Conservation (phyloP, 2,113 vertebrate genomes). For the Casuarius casuarius region DNA sequence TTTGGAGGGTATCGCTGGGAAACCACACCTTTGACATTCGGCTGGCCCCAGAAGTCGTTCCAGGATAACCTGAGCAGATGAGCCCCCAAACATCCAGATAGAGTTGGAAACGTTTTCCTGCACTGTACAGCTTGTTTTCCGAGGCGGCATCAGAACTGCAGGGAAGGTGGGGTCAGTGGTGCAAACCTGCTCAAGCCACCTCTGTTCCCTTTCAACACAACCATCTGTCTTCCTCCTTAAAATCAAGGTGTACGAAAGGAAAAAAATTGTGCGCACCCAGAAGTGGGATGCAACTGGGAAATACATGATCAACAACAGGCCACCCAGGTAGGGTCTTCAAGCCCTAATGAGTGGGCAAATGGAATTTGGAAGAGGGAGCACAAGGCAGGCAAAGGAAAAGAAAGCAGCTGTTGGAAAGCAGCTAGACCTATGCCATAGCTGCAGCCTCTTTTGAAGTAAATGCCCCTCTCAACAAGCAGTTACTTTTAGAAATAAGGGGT, state of each 20-base stretch:
- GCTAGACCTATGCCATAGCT: neutral
- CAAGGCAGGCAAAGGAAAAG: neutral
- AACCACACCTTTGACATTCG: rapidly evolving
- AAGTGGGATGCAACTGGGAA: neutral
- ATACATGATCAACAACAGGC: neutral
- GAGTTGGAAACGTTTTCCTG: neutral
- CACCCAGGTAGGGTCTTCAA: neutral
- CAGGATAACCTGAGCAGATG: neutral
- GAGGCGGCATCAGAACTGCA: neutral
- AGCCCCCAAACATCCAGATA: neutral
- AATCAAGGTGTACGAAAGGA: rapidly evolving
- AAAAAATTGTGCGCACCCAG: neutral
- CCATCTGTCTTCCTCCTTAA: neutral
- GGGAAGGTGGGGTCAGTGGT: neutral
- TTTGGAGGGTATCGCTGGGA: neutral
- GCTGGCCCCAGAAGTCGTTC: neutral
- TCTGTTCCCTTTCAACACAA: neutral
- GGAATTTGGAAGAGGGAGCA: neutral
- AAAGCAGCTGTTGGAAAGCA: neutral
- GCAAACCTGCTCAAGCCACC: neutral
- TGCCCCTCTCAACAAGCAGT: neutral
- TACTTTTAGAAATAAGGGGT: neutral
- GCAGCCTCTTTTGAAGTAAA: neutral
- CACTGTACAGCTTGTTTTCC: neutral
- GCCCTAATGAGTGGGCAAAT: neutral